Percentiles rank a stretch among this genome's conserved stretches.
phyloP scores from a whole-genome alignment of 2,113 vertebrate genomes.

The Sorex fumeus region DNA sequence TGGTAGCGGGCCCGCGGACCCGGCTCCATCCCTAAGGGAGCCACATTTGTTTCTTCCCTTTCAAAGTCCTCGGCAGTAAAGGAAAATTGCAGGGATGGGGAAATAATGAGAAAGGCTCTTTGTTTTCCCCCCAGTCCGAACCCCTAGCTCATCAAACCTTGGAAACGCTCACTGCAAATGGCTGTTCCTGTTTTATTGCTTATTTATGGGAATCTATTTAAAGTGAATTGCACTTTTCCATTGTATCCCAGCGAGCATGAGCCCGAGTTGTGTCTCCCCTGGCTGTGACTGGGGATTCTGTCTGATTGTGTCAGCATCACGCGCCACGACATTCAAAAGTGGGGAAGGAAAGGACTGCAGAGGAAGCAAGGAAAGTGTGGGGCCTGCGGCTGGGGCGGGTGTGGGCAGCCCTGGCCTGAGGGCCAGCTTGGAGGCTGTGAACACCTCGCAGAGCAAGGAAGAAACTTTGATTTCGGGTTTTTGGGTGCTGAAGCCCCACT shows the following conservation, averaged over 20 bases:
- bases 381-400: background rate
- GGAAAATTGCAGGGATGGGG: constrained; percentile 82
- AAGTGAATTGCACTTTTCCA: constrained; percentile 81
- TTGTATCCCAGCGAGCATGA: constrained; percentile 35
- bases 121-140: constrained; percentile 76
- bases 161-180: constrained; percentile 78
- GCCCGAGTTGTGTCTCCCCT: constrained; percentile 64
- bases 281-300: constrained; percentile 77
- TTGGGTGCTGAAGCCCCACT: background rate
- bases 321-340: constrained; percentile 54
- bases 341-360: constrained; percentile 50
- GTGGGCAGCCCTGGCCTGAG: background rate
- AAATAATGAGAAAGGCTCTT: constrained; percentile 84
- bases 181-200: constrained; percentile 81
- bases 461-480: background rate
- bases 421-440: background rate
- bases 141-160: constrained; percentile 83
- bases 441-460: background rate
- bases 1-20: background rate
- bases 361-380: constrained; percentile 22
- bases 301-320: constrained; percentile 74
- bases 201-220: constrained; percentile 84
- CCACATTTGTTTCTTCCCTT: constrained; percentile 38
- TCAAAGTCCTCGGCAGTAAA: constrained; percentile 80
- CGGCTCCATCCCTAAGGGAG: constrained; percentile 60